Evolutionary conservation across 2,797 vertebrate species (phyloP), one percentile per base, ranked within the genome.

Genomic region (Myiothlypis coronata): DNA sequence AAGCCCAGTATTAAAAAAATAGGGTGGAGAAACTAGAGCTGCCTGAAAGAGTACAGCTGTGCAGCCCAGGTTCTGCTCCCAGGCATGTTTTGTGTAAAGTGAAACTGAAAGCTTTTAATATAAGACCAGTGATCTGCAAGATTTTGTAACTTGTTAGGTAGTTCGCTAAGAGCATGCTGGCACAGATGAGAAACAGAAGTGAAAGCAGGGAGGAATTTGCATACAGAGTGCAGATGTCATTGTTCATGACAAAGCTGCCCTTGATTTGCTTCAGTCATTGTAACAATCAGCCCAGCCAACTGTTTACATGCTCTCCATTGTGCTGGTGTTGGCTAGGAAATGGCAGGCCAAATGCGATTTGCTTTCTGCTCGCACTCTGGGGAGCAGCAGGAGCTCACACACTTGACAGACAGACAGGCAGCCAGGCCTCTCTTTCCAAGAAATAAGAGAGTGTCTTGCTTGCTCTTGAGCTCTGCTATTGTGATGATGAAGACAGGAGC

Each of bases 241-340:
- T 98, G 96, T 97, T 75, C 72, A 8, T 89, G 63, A 49, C 57
- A 94, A 95, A 96, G 53, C 85, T 64, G 37, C 88, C 85, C 90
- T 94, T 96, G 78, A 83, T 97, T 94, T 86, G 37, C 83, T 96
- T 95, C 94, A 87, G 30, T 92, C 87, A 28, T 50, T 88, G 79
- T 68, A 87, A 95, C 79, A 92, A 90, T 97, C 91, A 87, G 64
- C 87, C 59, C 94, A 93, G 93, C 67, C 90, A 90, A 95, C 68
- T 96, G 90, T 96, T 97, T 97, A 94, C 90, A 96, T 87, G 83
- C 82, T 91, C 90, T 97, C 83, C 91, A 92, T 97, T 96, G 95
- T 97, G 89, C 84, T 80, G 46, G 70, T 87, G 83, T 95, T 97
- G 97, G 97, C 96, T 93, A 91, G 78, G 92, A 97, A 96, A 96